Percentiles rank a stretch among this genome's conserved stretches.
phyloP scores from a whole-genome alignment of 1,140 invertebrate species.

The Heliconius congener region DNA sequence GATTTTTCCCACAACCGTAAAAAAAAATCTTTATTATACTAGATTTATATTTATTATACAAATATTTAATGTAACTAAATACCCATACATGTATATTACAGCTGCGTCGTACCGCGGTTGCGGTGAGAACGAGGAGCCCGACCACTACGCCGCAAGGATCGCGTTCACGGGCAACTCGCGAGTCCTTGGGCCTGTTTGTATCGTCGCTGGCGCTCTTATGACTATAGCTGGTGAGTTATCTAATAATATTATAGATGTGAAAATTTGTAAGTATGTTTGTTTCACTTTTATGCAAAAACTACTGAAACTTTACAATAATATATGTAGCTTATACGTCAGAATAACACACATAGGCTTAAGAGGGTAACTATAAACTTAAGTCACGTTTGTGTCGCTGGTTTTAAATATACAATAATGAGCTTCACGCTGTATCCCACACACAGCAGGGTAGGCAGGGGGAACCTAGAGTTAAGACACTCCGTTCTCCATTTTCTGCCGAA shows the following conservation, averaged over 20 bases:
- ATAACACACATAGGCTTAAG: too few relatives aligned
- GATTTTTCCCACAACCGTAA: too few relatives aligned
- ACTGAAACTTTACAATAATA: too few relatives aligned
- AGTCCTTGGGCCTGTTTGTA: slow-evolving; percentile 87
- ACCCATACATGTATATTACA: slow-evolving; percentile 64
- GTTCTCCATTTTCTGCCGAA: too few relatives aligned
- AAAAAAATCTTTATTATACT: not conserved
- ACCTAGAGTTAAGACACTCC: too few relatives aligned
- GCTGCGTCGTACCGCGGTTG: slow-evolving; percentile 88
- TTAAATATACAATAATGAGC: too few relatives aligned
- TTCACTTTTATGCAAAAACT: too few relatives aligned
- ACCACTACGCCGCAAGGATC: slow-evolving; percentile 86
- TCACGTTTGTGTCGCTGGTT: too few relatives aligned
- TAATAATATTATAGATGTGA: not conserved
- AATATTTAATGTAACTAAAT: not conserved
- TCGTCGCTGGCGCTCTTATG: slow-evolving; percentile 87
- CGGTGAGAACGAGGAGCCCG: slow-evolving; percentile 85
- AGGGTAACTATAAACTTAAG: too few relatives aligned
- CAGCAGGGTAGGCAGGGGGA: too few relatives aligned
- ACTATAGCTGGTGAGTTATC: slow-evolving; percentile 75
- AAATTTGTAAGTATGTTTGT: not conserved
- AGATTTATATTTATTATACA: not conserved
- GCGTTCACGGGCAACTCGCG: slow-evolving; percentile 88
- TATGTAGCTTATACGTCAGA: too few relatives aligned
- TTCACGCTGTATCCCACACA: too few relatives aligned